phyloP scores from a whole-genome alignment of 2,888 invertebrate genomes.

The Nomada flava region DNA sequence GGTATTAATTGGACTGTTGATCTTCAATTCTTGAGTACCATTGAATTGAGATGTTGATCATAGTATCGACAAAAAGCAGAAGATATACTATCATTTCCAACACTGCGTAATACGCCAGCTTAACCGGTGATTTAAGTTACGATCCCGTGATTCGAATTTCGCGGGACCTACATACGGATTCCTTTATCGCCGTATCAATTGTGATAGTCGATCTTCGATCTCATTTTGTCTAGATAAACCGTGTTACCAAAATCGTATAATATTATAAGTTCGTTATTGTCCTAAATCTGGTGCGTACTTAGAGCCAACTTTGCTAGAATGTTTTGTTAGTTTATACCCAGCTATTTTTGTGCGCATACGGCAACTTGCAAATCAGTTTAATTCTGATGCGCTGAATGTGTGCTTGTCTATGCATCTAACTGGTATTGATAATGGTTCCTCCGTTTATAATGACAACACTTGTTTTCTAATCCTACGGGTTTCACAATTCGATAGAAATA shows the following conservation, averaged over 20 bases:
- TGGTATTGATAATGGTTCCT: neutral
- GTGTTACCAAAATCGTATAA: neutral
- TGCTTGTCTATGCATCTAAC: neutral
- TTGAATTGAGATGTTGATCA: neutral
- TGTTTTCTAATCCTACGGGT: neutral
- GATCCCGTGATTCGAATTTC: slow-evolving; percentile 6
- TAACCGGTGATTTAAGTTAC: neutral
- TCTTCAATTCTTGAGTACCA: neutral
- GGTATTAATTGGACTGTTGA: neutral
- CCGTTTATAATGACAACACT: neutral
- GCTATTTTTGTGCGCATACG: slow-evolving; percentile 19
- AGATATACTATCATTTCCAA: neutral
- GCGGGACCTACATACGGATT: neutral
- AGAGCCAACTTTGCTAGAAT: neutral
- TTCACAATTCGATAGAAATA: neutral
- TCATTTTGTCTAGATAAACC: slow-evolving; percentile 2
- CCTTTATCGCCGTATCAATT: neutral
- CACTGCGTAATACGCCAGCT: neutral
- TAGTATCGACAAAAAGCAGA: neutral
- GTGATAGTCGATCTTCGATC: too few relatives aligned
- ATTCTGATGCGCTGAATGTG: neutral
- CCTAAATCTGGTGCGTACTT: neutral
- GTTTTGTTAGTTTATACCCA: neutral
- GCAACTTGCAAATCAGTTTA: slow-evolving; percentile 15
- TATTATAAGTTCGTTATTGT: neutral